Conservation (phyloP, 2,888 invertebrate genomes). For the Dascillus cervinus region DNA sequence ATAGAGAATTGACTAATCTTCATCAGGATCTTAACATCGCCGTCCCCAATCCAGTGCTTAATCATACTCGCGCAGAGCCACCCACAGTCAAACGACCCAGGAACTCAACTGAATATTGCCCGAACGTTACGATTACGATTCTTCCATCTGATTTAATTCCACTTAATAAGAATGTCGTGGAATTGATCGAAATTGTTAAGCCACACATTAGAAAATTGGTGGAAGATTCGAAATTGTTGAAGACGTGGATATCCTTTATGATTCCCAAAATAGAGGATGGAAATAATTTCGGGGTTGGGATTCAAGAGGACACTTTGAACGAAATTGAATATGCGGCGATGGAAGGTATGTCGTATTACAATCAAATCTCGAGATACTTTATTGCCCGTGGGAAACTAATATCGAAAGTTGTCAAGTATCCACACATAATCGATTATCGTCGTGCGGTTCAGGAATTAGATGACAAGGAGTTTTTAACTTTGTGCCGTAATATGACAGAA, state of each 20-base stretch:
- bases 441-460: slow-evolving; percentile 89
- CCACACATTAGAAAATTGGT: slow-evolving; percentile 91
- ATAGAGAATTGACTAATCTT: slow-evolving; percentile 69
- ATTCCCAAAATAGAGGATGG: slow-evolving; percentile 99
- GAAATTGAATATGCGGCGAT: slow-evolving; percentile 95
- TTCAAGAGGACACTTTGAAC: slow-evolving; percentile 97
- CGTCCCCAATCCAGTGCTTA: slow-evolving; percentile 67
- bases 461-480: slow-evolving; percentile 92
- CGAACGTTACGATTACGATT: slow-evolving; percentile 69
- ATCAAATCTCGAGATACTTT: slow-evolving; percentile 95
- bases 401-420: slow-evolving; percentile 92
- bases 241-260: slow-evolving; percentile 99
- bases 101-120: slow-evolving; percentile 45
- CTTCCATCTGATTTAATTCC: slow-evolving; percentile 80
- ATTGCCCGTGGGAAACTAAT: slow-evolving; percentile 79
- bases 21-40: slow-evolving; percentile 84
- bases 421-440: slow-evolving; percentile 93
- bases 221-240: slow-evolving; percentile 90
- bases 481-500: slow-evolving; percentile 92
- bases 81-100: slow-evolving; percentile 60
- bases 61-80: slow-evolving; percentile 50
- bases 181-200: slow-evolving; percentile 85
- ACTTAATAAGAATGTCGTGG: slow-evolving; percentile 79
- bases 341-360: slow-evolving; percentile 95
- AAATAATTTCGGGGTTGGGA: slow-evolving; percentile 98